Evolutionary conservation across 2,113 vertebrate species (phyloP).

Genomic region (Suricata suricatta): DNA sequence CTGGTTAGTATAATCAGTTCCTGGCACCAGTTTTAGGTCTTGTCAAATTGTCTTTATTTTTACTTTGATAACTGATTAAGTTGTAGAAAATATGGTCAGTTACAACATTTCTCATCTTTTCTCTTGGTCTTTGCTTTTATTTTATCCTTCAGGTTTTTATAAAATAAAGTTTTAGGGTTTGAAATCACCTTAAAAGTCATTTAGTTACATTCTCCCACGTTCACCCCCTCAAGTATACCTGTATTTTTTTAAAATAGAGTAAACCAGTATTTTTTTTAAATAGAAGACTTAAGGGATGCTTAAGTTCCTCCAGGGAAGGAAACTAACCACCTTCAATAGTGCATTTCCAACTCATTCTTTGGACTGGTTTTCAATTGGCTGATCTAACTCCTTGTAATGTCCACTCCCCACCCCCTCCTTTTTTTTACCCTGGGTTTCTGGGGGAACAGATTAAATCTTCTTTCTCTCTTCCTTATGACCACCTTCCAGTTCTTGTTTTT

Average conservation of each 20-base stretch:
- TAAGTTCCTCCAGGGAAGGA: background rate
- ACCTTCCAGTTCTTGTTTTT: background rate
- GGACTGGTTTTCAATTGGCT: background rate
- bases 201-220: background rate
- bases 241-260: background rate
- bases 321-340: background rate
- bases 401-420: background rate
- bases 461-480: background rate
- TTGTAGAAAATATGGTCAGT: background rate
- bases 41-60: background rate
- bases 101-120: background rate
- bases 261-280: background rate
- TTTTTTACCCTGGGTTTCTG: background rate
- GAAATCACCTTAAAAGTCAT: background rate
- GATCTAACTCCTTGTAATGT: background rate
- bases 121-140: background rate
- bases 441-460: background rate
- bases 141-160: background rate
- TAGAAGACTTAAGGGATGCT: background rate
- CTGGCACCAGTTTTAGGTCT: background rate
- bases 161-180: conserved; percentile 27
- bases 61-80: conserved; percentile 30
- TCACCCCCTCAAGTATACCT: background rate
- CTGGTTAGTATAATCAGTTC: background rate
- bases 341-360: background rate